Evolutionary conservation across 2,888 invertebrate genomes (phyloP).

Genomic region (Cephus pygmeus): DNA sequence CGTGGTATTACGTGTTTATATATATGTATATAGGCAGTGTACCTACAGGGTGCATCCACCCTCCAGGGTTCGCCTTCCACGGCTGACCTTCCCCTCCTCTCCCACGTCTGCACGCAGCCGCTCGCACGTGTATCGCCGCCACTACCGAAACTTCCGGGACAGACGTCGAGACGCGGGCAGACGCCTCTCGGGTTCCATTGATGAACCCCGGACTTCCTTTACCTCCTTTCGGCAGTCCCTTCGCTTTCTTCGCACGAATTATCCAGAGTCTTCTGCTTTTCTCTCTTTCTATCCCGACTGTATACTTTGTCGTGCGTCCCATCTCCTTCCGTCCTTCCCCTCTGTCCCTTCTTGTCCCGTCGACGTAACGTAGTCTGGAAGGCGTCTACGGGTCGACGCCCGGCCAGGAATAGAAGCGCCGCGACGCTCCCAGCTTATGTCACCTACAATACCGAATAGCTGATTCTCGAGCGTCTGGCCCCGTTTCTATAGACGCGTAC

Average conservation of each 20-base stretch:
- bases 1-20: neutral
- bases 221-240: neutral
- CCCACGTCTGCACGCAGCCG: neutral
- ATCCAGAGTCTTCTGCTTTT: neutral
- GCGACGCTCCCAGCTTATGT: slow-evolving; percentile 55
- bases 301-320: neutral
- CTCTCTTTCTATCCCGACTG: neutral
- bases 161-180: neutral
- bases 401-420: slow-evolving; percentile 61
- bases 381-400: slow-evolving; percentile 64
- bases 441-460: slow-evolving; percentile 48
- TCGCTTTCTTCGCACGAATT: neutral
- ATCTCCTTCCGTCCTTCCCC: too few relatives aligned
- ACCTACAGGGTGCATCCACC: neutral
- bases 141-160: neutral
- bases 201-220: neutral
- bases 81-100: neutral
- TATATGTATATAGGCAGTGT: neutral
- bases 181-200: neutral
- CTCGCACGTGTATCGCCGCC: neutral
- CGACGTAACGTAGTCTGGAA: slow-evolving; percentile 51
- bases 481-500: neutral
- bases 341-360: neutral
- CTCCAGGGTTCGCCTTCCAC: neutral
- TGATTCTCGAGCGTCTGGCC: slow-evolving; percentile 2